Evolutionary conservation across 2,888 invertebrate species (phyloP), one percentile per base, ranked within the genome.

Genomic region (Himalopsyche tibetana): DNA sequence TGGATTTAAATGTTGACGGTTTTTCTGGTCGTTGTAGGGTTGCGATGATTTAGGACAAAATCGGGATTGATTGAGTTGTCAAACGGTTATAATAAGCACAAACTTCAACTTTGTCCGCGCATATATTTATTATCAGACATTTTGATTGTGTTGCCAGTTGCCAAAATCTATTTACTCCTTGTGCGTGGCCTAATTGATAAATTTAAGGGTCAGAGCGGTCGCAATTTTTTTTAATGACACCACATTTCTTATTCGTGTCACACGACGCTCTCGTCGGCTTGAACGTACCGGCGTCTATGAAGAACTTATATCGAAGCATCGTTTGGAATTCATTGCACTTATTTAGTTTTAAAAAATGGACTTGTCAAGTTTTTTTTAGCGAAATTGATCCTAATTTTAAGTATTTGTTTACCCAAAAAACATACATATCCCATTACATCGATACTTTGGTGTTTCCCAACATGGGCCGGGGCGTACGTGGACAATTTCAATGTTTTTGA

Each of bases 61-160:
- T 63, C 63, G 19, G 63, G 28, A 63, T 63, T 63, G 63, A 63
- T 63, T 63, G 63, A 63, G 63, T 63, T 63, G 63, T 63, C 63
- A 63, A n/a, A 63, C n/a, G 17, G 63, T 19, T 63, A 19, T 56
- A 63, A 28, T 63, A 63, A 63, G 63, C 9, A 63, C 19, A n/a
- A 6, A 63, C 63, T 63, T 63, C 63, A 63, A 63, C 63, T 63
- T 19, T 63, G 63, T 51, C 51, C 63, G 8, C 28, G 63, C 63
- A 8, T 19, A 63, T 15, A 63, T 55, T 12, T 28, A 55, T 5
- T 15, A 19, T 19, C 63, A 19, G 19, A 63, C 19, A 19, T 63
- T 63, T 63, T 63, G 56, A 63, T 19, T 19, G 63, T 63, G 63
- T 63, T 63, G 63, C 63, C 63, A 19, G 63, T 63, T 63, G 63